phyloP scores from a whole-genome alignment of 2,888 invertebrate genomes.

The Hedya salicella region DNA sequence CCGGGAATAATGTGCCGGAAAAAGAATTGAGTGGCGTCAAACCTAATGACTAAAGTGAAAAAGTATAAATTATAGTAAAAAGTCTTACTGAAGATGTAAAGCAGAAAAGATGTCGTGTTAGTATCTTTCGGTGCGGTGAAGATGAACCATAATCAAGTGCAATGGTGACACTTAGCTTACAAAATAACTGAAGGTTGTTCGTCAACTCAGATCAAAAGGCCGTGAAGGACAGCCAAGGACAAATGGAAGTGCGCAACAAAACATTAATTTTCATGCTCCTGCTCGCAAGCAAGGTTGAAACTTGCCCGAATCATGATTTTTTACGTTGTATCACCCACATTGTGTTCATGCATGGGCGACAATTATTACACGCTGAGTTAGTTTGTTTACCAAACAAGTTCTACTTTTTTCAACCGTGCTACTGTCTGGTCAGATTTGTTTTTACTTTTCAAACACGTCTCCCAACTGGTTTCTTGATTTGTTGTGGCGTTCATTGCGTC shows the following conservation, averaged over 20 bases:
- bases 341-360: slow-evolving; percentile 70
- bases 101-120: no score
- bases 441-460: slow-evolving; percentile 34
- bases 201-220: slow-evolving; percentile 49
- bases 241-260: slow-evolving; percentile 30
- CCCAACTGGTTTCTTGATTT: slow-evolving; percentile 10
- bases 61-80: no score
- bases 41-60: no score
- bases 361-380: slow-evolving; percentile 50
- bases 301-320: slow-evolving; percentile 33
- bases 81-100: no score
- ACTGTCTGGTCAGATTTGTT: slow-evolving; percentile 18
- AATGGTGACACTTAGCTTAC: background rate
- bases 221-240: slow-evolving; percentile 61
- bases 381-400: slow-evolving; percentile 27
- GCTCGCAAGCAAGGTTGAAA: slow-evolving; percentile 35
- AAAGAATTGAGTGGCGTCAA: no score
- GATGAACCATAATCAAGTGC: background rate
- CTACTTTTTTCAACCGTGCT: slow-evolving; percentile 1
- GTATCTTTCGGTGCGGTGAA: no score
- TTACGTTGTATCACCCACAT: slow-evolving; percentile 52
- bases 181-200: slow-evolving; percentile 3
- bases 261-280: slow-evolving; percentile 5
- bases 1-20: no score
- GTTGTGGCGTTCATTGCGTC: slow-evolving; percentile 19